A percentile compares a stretch with the other conserved stretches of the same genome.
Evolutionary conservation across 2,113 vertebrate genomes (phyloP).

Genomic region (Pelecanoides urinatrix): DNA sequence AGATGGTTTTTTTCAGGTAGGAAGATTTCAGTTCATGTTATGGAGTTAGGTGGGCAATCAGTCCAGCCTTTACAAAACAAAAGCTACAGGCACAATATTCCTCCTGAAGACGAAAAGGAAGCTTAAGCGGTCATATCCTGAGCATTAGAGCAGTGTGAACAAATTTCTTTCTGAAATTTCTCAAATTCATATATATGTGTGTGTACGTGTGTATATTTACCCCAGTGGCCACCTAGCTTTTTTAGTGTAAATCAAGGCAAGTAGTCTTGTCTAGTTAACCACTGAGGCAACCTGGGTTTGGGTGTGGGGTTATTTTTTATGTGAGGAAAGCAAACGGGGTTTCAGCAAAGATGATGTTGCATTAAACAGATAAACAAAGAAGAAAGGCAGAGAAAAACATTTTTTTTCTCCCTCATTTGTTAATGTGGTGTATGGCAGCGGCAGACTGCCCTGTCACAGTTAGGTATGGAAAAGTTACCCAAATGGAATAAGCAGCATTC

Average conservation of each 20-base stretch:
- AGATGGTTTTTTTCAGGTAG: not conserved
- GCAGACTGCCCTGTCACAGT: not conserved
- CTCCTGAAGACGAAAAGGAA: not conserved
- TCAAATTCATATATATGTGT: not conserved
- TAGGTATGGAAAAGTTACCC: not conserved
- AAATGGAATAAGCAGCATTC: not conserved
- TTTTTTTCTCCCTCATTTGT: not conserved
- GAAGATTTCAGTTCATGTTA: not conserved
- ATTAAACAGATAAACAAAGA: not conserved
- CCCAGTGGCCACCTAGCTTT: not conserved
- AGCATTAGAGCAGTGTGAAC: not conserved
- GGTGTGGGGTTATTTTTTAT: not conserved
- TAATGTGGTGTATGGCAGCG: not conserved
- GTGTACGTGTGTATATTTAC: not conserved
- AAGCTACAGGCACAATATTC: not conserved
- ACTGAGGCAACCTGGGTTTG: not conserved
- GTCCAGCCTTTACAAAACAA: not conserved
- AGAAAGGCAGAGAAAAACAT: not conserved
- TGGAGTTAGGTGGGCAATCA: not conserved
- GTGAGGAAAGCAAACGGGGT: not conserved
- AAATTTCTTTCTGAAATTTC: not conserved
- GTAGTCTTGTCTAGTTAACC: not conserved
- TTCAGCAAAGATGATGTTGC: not conserved
- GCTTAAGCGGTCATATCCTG: not conserved
- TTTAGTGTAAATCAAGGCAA: not conserved